Evolutionary conservation across 2,113 vertebrate species (phyloP), one percentile per base, ranked within the genome.

Genomic region (Grus americana): DNA sequence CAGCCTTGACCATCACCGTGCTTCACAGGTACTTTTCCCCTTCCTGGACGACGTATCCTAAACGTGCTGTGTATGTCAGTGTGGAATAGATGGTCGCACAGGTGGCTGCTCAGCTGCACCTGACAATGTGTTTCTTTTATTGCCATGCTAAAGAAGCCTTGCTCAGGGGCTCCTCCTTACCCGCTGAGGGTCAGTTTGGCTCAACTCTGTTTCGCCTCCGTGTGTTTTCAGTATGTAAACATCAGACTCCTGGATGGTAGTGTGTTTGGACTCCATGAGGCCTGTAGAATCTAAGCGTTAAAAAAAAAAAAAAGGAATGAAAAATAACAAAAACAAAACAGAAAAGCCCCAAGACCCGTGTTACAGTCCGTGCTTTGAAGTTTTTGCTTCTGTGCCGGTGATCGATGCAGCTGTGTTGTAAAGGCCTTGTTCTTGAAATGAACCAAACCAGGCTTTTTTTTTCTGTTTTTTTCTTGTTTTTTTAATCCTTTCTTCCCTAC

Each of bases 111-210:
- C 57, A 58, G 27, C 84, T 40, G 62, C 68, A n/a, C 96, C 93
- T 38, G 34, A 46, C 80, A 21, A 3, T 61, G 66, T 40, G 95
- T 88, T 75, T 93, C 97, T 65, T 93, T 99, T 99, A 99, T 99
- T 99, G 98, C 98, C 98, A 94, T 98, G 98, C 96, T 98, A 76
- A 92, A 90, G 95, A 94, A 96, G 90, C 84, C 86, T 70, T n/a
- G 62, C 58, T 74, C 23, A 19, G 82, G 30, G 92, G 95, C 73
- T 96, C 91, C 95, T 80, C 82, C n/a, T 38, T 24, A 44, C 94
- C 95, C 57, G 0, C 84, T 21, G 19, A 47, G 87, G 86, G 58
- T 61, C 71, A 16, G 67, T 84, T 80, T 83, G 80, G 91, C 88
- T 95, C 95, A 24, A 50, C 85, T 73, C 95, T 62, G 47, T 32